Evolutionary conservation across 2,797 vertebrate species (phyloP).

Genomic region (Anguilla megastoma): DNA sequence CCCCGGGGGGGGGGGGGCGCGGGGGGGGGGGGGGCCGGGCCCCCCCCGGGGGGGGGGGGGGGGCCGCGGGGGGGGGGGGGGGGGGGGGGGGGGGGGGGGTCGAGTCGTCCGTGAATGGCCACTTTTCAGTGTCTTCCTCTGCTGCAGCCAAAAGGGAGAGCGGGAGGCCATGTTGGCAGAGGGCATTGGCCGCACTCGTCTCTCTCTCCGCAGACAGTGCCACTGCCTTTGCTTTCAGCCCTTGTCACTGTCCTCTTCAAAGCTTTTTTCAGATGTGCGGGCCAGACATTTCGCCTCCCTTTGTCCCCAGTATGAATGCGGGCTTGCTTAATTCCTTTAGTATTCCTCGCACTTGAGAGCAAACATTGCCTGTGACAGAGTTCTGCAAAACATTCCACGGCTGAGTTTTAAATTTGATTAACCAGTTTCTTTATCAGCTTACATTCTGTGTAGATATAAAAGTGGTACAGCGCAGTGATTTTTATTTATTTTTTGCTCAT

Average conservation of each 20-base stretch:
- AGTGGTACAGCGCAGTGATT: neutral
- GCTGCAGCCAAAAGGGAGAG: constrained; percentile 39
- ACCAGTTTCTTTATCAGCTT: neutral
- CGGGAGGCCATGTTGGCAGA: constrained; percentile 34
- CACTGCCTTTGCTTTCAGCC: constrained; percentile 17
- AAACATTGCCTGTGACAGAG: neutral
- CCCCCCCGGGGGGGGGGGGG: too few species aligned
- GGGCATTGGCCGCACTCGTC: neutral
- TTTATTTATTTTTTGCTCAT: too few species aligned
- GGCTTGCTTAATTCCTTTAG: neutral
- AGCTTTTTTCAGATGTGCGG: constrained; percentile 62
- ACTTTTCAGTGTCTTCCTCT: constrained; percentile 54
- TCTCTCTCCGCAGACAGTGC: neutral
- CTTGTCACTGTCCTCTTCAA: constrained; percentile 55
- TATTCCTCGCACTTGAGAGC: neutral
- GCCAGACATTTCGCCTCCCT: constrained; percentile 63
- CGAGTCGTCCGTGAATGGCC: constrained; percentile 64
- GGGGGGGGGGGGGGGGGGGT: constrained; percentile 49
- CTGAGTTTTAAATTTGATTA: neutral
- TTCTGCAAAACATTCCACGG: neutral
- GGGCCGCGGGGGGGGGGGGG: too few species aligned
- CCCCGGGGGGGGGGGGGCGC: too few species aligned
- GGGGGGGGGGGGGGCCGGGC: too few species aligned
- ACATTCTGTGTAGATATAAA: neutral
- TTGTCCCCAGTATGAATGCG: constrained; percentile 53